phyloP scores from a whole-genome alignment of 2,113 vertebrate species.

The Pongo abelii region DNA sequence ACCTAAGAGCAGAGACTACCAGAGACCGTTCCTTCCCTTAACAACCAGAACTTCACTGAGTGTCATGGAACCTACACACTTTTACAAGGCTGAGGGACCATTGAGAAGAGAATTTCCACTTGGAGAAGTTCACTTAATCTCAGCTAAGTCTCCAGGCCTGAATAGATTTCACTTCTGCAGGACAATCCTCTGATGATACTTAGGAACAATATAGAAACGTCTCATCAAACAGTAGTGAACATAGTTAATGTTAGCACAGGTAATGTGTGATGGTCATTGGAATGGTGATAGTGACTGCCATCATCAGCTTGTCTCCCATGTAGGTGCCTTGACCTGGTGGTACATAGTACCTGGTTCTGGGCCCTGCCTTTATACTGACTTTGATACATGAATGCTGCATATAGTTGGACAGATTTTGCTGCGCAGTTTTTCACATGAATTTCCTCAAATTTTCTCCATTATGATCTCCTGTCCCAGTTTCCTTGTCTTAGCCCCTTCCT shows the following conservation, averaged over 20 bases:
- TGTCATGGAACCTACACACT: not conserved
- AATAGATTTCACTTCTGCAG: not conserved
- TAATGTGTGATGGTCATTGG: too few relatives aligned
- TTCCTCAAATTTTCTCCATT: not conserved
- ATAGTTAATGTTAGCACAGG: not conserved
- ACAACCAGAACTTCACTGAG: too few relatives aligned
- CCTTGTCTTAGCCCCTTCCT: not conserved
- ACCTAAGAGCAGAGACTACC: not conserved
- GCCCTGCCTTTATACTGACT: not conserved
- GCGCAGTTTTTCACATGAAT: not conserved
- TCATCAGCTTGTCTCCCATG: rapidly evolving
- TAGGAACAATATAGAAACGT: rapidly evolving
- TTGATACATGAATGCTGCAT: not conserved
- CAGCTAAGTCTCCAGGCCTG: not conserved
- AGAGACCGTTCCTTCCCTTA: not conserved
- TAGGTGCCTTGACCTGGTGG: rapidly evolving
- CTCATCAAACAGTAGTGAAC: not conserved
- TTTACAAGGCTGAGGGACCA: not conserved
- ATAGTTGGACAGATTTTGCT: not conserved
- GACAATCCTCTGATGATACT: not conserved
- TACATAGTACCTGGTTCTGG: too few relatives aligned
- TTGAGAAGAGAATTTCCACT: not conserved
- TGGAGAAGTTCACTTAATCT: not conserved
- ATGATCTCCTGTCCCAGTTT: not conserved
- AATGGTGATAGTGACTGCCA: not conserved